These are phyloP conservation scores for Volucella bombylans DNA, from an alignment of 2,888 invertebrate species.

Conservation along the genomic window DNA sequence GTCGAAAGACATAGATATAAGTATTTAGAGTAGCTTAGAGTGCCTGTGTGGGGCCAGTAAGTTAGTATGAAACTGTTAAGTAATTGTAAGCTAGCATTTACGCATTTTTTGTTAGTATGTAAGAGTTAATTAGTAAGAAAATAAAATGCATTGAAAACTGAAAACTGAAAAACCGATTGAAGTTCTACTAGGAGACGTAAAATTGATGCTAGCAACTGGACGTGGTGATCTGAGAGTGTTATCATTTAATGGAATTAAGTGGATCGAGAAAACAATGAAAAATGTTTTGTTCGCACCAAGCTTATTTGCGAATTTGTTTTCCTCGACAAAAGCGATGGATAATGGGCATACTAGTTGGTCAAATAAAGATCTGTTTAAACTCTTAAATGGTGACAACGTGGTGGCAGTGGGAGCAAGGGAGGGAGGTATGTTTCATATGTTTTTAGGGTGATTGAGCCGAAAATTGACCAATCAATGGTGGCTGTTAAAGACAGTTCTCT, in stretches of 20 bases:
- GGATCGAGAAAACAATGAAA: conserved; percentile 34
- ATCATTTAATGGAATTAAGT: conserved; percentile 17
- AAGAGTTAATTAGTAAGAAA: too few relatives aligned
- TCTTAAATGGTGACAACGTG: neutral
- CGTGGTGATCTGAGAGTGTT: conserved; percentile 34
- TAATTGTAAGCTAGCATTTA: too few relatives aligned
- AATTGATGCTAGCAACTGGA: conserved; percentile 28
- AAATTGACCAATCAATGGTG: conserved; percentile 36
- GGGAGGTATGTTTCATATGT: conserved; percentile 40
- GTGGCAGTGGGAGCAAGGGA: conserved; percentile 31
- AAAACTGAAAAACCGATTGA: too few relatives aligned
- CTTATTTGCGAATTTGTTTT: conserved; percentile 44
- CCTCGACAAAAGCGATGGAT: conserved; percentile 53
- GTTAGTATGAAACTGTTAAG: too few relatives aligned
- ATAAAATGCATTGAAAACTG: too few relatives aligned
- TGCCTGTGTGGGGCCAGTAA: too few relatives aligned
- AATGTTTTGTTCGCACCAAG: conserved; percentile 40
- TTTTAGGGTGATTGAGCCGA: conserved; percentile 34
- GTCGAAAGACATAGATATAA: too few relatives aligned
- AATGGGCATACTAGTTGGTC: conserved; percentile 40
- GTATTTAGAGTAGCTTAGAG: too few relatives aligned
- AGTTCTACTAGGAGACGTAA: conserved; percentile 15
- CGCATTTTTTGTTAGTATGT: too few relatives aligned
- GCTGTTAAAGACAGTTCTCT: conserved; percentile 13
- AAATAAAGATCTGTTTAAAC: conserved; percentile 45